Base-by-base conservation (phyloP, 2,888 invertebrate genomes). In the Drosophila macrospina region DNA sequence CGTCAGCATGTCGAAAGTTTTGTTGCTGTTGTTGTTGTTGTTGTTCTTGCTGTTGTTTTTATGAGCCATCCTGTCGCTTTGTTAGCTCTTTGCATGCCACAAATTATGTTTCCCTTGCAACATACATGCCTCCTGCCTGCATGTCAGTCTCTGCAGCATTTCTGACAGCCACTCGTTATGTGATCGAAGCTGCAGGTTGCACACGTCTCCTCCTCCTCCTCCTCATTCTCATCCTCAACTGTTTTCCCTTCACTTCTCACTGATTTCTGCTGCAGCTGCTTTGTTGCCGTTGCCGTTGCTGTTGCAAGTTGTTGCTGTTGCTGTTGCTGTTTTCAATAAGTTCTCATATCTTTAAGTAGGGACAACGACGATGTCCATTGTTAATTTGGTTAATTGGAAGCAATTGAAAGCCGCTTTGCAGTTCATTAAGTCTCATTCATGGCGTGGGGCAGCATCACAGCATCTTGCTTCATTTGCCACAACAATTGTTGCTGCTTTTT, bases 81-180 rank as follows among this genome's bases (percentile, higher is more conserved):
- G 88, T 88, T 88, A 74, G 83, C 78, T 86, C 86, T 80, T 88
- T 88, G 87, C 89, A 85, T 85, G 85, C 87, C 89, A 76, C 85
- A 85, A 88, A 86, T 88, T 84, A 84, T 85, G 87, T 51, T 74
- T 66, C 68, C 20, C 59, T n/a, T 48, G 47, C 47, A 26, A 30
- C 57, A 16, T 32, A 16, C 48, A 16, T 34, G 20, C 47, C 11
- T 28, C 39, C 28, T 16, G 45, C 15, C 55, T 24, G 51, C 52
- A 70, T 83, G 87, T 84, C 81, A 78, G 48, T 50, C 65, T 64
- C 62, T 65, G 66, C 67, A 60, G 39, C 45, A 42, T 48, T 56
- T 64, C 54, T 74, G 78, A 63, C 76, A 76, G 50, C 44, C 15
- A 26, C 59, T 60, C 42, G 59, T 67, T 51, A 65, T 62, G 68